These are phyloP conservation scores for Aspidiotus rigidus DNA, from an alignment of 2,888 invertebrate species.

Conservation along the genomic window DNA sequence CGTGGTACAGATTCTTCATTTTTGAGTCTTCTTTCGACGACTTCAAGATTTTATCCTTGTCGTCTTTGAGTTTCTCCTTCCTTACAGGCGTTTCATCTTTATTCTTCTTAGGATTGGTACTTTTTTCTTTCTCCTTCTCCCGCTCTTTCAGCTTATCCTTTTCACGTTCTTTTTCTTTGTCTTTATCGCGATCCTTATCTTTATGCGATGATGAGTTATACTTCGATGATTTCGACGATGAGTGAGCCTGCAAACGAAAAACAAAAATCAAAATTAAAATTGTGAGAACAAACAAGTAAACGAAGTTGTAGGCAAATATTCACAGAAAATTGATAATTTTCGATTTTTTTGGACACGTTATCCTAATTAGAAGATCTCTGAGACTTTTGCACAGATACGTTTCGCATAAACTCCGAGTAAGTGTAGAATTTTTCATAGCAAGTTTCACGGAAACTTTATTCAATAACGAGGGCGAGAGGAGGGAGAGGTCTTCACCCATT, in stretches of 20 bases:
- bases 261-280: background rate
- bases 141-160: conserved; percentile 45
- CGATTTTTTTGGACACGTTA: no score
- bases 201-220: conserved; percentile 39
- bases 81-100: conserved; percentile 43
- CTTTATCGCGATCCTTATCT: conserved; percentile 28
- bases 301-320: no score
- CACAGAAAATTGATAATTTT: no score
- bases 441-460: no score
- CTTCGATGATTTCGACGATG: conserved; percentile 42
- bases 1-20: conserved; percentile 24
- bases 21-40: conserved; percentile 26
- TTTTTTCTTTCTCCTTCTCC: conserved; percentile 43
- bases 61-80: conserved; percentile 38
- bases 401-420: no score
- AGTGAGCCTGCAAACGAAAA: conserved; percentile 25
- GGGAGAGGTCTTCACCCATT: no score
- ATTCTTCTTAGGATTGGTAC: conserved; percentile 55
- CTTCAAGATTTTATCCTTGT: conserved; percentile 35
- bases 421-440: no score
- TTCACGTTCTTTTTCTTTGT: conserved; percentile 46
- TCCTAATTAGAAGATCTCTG: no score
- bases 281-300: background rate
- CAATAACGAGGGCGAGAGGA: no score
- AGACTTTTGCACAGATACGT: no score